Evolutionary conservation across 2,888 invertebrate species (phyloP), one percentile per base, ranked within the genome.

Genomic region (Cephus nigrinus): DNA sequence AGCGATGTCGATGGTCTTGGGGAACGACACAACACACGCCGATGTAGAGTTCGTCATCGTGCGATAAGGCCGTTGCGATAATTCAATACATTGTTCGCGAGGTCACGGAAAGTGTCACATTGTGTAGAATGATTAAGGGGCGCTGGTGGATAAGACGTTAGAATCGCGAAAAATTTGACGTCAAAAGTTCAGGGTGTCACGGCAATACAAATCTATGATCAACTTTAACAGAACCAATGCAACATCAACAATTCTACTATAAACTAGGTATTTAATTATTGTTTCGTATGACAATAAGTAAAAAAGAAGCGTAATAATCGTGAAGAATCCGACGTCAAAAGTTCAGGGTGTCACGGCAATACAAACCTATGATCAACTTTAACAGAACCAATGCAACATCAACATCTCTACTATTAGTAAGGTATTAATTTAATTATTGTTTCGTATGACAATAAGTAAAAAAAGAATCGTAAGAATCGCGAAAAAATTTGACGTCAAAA

Each of bases 311-410:
- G 4, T 0, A 0, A 1, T 4, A 40, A 15, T 36, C 1, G 12
- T 4, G 40, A 40, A 15, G 15, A 15, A 4, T 40, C 4, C 4
- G 15, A 40, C 4, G 40, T 40, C 4, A 40, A 40, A 40, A 4
- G 15, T 4, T 40, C 40, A 15, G 4, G 4, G 4, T 1, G 40
- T 40, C 40, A 15, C 12, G 12, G 40, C 4, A 4, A 1, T 4
- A 4, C 12, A 12, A 15, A 40, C 4, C 4, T 4, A 15, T 1
- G 15, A 40, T 40, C 5, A 40, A 40, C 15, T 15, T 40, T 1
- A 12, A 4, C 4, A 15, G 35, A 15, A 0, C 0, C 40, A 1
- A 4, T 0, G 15, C 40, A 40, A 40, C 4, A 12, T 1, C 1
- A 15, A 15, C 1, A 15, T 0, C 15, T 15, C 4, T 4, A 12